Evolutionary conservation across 1,140 invertebrate genomes (phyloP).

Genomic region (Papilio polytes): DNA sequence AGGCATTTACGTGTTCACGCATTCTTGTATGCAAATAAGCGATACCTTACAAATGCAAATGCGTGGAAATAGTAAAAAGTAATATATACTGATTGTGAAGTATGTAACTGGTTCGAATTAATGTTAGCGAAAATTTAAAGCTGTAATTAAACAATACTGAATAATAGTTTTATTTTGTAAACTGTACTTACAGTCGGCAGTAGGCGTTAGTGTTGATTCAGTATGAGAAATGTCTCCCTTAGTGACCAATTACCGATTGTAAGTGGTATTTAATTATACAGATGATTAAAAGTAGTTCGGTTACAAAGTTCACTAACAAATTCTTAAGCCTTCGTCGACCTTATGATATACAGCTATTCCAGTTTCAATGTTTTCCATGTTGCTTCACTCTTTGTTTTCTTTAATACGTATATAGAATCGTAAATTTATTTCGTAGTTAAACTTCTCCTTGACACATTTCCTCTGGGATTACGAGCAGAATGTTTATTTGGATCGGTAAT

Average conservation of each 20-base stretch:
- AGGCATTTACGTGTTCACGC: neutral
- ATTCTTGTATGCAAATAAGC: neutral
- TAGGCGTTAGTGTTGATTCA: too few relatives aligned
- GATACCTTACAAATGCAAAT: neutral
- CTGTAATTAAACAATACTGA: too few relatives aligned
- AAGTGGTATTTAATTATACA: too few relatives aligned
- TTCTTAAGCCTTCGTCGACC: neutral
- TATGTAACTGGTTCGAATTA: too few relatives aligned
- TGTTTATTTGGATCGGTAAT: slow-evolving; percentile 14
- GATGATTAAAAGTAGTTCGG: too few relatives aligned
- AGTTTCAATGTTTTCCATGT: neutral
- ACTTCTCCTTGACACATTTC: slow-evolving; percentile 37
- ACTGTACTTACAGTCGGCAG: too few relatives aligned
- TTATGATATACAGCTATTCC: neutral
- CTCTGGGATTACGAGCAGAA: slow-evolving; percentile 10
- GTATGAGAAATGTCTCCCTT: too few relatives aligned
- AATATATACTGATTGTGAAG: neutral
- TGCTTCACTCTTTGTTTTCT: slow-evolving; percentile 9
- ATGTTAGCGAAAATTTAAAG: too few relatives aligned
- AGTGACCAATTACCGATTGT: too few relatives aligned
- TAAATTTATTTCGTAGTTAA: neutral
- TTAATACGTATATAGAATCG: slow-evolving; percentile 3
- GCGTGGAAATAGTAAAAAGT: neutral
- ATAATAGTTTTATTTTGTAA: too few relatives aligned
- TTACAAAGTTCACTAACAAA: neutral